These are phyloP conservation scores for Limanda limanda DNA, from an alignment of 2,113 vertebrate species.

Conservation along the genomic window DNA sequence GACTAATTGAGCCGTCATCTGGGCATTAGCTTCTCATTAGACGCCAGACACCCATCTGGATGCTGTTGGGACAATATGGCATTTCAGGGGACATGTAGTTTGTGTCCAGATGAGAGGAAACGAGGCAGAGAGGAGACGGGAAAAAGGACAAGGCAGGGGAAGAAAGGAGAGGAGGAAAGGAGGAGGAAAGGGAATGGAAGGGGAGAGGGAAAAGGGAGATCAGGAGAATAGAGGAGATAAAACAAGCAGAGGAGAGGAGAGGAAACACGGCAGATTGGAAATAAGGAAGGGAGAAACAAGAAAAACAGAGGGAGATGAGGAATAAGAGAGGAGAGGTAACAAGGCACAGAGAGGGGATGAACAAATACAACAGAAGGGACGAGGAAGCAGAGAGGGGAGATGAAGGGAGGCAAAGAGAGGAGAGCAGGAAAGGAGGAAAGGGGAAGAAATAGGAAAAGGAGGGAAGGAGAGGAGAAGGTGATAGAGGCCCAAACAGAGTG, in stretches of 20 bases:
- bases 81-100: constrained; percentile 33
- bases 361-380: too few relatives aligned
- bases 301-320: neutral
- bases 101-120: neutral
- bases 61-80: constrained; percentile 32
- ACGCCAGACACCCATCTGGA: constrained; percentile 52
- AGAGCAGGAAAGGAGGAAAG: too few relatives aligned
- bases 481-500: too few relatives aligned
- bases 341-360: too few relatives aligned
- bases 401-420: too few relatives aligned
- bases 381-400: too few relatives aligned
- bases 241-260: neutral
- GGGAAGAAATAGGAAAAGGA: too few relatives aligned
- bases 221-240: neutral
- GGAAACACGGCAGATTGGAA: too few relatives aligned
- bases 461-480: too few relatives aligned
- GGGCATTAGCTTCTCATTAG: constrained; percentile 65
- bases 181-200: neutral
- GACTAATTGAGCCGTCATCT: constrained; percentile 67
- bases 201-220: too few relatives aligned
- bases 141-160: neutral
- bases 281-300: neutral
- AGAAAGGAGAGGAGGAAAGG: neutral
- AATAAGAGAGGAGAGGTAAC: neutral
- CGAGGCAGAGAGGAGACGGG: neutral